Conservation (phyloP, 1,140 invertebrate genomes). For the Drosophila guanche region DNA sequence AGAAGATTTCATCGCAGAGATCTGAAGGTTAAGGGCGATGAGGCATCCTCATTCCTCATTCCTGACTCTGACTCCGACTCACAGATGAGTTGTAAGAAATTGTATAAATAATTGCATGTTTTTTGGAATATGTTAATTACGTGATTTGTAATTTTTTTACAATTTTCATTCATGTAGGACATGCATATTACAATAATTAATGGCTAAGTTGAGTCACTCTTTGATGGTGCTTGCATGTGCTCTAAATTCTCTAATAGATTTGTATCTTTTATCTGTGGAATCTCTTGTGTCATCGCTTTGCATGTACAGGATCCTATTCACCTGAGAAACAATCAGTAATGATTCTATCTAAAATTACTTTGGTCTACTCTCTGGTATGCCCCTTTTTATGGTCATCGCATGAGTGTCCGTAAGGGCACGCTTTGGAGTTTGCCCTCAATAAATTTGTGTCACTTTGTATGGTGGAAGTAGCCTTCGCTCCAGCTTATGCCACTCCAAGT, state of each 20-base stretch:
- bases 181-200: constrained; percentile 3
- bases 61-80: not conserved
- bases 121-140: not conserved
- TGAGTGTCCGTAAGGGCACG: no score
- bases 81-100: constrained; percentile 16
- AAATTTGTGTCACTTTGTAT: constrained; percentile 16
- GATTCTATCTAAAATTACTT: no score
- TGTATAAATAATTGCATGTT: constrained; percentile 14
- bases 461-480: constrained; percentile 2
- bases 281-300: no score
- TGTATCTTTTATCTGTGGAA: no score
- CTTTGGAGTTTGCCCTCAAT: no score
- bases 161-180: not conserved
- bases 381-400: no score
- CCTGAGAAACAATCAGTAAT: no score
- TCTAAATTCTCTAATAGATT: no score
- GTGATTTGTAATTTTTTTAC: constrained; percentile 6
- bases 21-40: constrained; percentile 23
- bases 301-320: no score
- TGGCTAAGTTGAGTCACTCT: no score
- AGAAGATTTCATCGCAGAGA: constrained; percentile 16
- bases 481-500: constrained; percentile 24
- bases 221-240: no score
- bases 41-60: constrained; percentile 26
- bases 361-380: no score